These are phyloP conservation scores for Thalassoma bifasciatum DNA, from an alignment of 2,113 vertebrate genomes.

Conservation along the genomic window DNA sequence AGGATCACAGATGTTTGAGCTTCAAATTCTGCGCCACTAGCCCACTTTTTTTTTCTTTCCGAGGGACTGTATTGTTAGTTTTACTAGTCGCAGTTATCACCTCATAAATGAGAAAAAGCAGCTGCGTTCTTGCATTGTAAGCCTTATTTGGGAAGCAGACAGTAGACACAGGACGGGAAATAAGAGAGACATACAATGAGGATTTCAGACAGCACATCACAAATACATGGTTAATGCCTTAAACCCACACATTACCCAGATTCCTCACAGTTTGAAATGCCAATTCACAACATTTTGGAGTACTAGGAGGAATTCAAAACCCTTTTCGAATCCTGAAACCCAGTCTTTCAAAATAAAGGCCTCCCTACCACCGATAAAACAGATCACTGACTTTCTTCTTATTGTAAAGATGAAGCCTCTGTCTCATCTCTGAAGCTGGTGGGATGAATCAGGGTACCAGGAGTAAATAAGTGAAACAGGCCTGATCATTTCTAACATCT, in stretches of 20 bases:
- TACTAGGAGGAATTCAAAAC: neutral
- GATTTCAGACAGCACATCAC: neutral
- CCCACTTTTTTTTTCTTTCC: neutral
- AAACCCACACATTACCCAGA: neutral
- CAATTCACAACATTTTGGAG: neutral
- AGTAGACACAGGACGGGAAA: neutral
- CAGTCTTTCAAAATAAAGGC: constrained; percentile 3
- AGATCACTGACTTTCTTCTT: neutral
- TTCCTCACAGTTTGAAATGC: neutral
- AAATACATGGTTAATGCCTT: neutral
- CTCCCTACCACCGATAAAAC: neutral
- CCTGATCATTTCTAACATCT: constrained; percentile 47
- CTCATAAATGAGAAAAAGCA: neutral
- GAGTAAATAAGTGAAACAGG: constrained; percentile 45
- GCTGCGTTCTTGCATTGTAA: neutral
- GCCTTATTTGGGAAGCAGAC: neutral
- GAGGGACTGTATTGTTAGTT: neutral
- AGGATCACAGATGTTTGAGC: neutral
- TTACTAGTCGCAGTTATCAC: neutral
- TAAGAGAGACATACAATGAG: neutral
- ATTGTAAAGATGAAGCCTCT: constrained; percentile 16
- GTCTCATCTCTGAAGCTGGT: constrained; percentile 19
- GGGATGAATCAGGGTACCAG: constrained; percentile 45
- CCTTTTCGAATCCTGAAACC: neutral
- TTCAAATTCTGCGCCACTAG: neutral